Percentiles rank a stretch among this genome's conserved stretches.
phyloP scores from a whole-genome alignment of 2,888 invertebrate species.

The Acronicta leporina region DNA sequence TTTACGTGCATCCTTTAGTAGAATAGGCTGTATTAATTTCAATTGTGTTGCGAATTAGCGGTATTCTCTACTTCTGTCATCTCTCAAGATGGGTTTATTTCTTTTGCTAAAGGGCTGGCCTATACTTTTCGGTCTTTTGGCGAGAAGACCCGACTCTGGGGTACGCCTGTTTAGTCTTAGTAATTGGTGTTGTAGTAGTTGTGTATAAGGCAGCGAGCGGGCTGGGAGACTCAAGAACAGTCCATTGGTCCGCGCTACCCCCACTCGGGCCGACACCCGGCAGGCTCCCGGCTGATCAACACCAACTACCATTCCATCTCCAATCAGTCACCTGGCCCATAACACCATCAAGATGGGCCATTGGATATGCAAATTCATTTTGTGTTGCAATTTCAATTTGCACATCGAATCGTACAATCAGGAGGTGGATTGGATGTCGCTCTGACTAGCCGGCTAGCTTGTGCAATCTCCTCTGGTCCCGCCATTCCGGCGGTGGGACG shows the following conservation, averaged over 20 bases:
- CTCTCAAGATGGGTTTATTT: constrained; percentile 3
- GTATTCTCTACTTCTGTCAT: constrained; percentile 34
- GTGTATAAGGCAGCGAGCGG: constrained; percentile 1
- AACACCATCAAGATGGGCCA: not conserved
- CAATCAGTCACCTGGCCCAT: not conserved
- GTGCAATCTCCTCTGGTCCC: constrained; percentile 17
- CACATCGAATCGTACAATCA: too few relatives aligned
- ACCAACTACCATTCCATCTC: not conserved
- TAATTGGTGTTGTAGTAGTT: not conserved
- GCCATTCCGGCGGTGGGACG: constrained; percentile 34
- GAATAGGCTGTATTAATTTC: constrained; percentile 13
- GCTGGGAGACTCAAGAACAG: not conserved
- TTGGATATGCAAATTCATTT: not conserved
- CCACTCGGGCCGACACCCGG: constrained; percentile 14
- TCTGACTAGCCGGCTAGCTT: constrained; percentile 12
- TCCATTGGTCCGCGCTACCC: constrained; percentile 1
- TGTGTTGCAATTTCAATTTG: too few relatives aligned
- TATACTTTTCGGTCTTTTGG: constrained; percentile 11
- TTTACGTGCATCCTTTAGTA: constrained; percentile 25
- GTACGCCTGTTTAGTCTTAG: constrained; percentile 9
- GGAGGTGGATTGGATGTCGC: not conserved
- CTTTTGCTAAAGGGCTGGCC: not conserved
- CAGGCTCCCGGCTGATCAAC: not conserved
- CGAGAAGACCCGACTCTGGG: constrained; percentile 9
- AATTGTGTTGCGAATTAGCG: constrained; percentile 29